phyloP scores from a whole-genome alignment of 2,113 vertebrate species.

The Noctilio leporinus region DNA sequence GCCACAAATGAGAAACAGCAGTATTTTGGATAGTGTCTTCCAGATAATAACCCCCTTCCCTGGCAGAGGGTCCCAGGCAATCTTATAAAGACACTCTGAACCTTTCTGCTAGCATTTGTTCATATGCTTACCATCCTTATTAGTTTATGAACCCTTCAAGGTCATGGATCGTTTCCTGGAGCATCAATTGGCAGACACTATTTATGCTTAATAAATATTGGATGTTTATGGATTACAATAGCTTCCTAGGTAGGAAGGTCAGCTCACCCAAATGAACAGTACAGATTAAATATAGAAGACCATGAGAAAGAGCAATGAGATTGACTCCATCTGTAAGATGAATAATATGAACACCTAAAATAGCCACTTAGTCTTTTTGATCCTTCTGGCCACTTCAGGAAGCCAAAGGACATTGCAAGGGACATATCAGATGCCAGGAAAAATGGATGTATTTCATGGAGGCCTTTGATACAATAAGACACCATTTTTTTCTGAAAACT shows the following conservation, averaged over 20 bases:
- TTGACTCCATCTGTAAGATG: not conserved
- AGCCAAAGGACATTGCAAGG: not conserved
- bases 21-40: not conserved
- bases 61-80: not conserved
- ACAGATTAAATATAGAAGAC: not conserved
- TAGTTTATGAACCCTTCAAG: not conserved
- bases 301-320: not conserved
- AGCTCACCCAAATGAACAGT: not conserved
- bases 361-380: not conserved
- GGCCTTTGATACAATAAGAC: not conserved
- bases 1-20: not conserved
- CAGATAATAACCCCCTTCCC: not conserved
- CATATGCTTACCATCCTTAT: not conserved
- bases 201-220: not conserved
- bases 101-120: not conserved
- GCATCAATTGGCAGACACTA: not conserved
- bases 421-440: accelerated
- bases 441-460: accelerated
- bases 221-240: not conserved
- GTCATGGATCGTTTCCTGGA: not conserved
- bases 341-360: not conserved
- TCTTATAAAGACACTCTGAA: not conserved
- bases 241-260: not conserved
- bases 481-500: not conserved
- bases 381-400: not conserved